Base-by-base conservation (phyloP, 2,797 vertebrate genomes). In the Eulemur rubriventer region DNA sequence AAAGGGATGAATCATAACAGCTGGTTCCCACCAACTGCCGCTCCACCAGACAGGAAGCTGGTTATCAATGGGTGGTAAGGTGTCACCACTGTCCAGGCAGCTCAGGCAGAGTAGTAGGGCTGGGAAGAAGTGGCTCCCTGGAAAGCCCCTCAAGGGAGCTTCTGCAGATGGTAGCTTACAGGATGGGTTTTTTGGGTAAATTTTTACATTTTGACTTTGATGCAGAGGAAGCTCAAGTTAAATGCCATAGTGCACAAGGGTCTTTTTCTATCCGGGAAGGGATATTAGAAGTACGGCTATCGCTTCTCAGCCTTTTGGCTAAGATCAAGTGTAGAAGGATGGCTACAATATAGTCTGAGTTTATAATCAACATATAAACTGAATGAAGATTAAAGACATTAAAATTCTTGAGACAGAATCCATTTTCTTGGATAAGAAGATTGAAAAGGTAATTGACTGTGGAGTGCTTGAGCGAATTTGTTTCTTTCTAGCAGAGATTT, bases 1-100 rank as follows among this genome's bases (percentile, higher is more conserved):
- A 94, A 79, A 69, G 70, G 65, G 50, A 91, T 97, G 97, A 97
- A 96, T 97, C 91, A 85, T 91, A 95, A 96, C 92, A 96, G 88
- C 93, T 96, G 89, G 55, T 91, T 94, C 83, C 65, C 46, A 91
- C 95, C 78, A 91, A 94, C 59, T 50, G 65, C 48, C 83, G 78
- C 48, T 79, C 43, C 2, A 91, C 65, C 59, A 90, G 57, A 82
- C 88, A 96, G 92, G 95, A 97, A 97, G 50, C 67, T 94, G 61
- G 26, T 75, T 94, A 78, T 86, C 95, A 92, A 16, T 17, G 22
- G 22, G 50, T 75, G 72, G 78, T 55, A 78, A 88, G 33, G 41
- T 95, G 41, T 96, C 59, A 65, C n/a, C 28, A 72, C 59, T 38
- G 48, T 81, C 83, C 63, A 52, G 70, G 84, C 72, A 82, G 41